Evolutionary conservation across 2,888 invertebrate species (phyloP), one percentile per base, ranked within the genome.

Genomic region (Rugalucina vietnamica): DNA sequence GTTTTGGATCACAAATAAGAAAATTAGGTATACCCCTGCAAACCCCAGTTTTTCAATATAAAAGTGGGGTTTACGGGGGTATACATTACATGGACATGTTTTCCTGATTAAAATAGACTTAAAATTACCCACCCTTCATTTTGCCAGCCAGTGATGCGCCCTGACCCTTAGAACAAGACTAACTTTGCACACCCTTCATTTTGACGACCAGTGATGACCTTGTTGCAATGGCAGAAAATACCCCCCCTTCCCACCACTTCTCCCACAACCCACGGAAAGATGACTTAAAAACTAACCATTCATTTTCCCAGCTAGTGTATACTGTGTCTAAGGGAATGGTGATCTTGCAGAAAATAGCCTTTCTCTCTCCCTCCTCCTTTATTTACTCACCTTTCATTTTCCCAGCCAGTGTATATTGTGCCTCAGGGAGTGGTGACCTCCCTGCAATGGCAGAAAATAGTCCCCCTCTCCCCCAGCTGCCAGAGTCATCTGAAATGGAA

Each of bases 351-450:
- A 90, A 84, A 95, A 95, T 12, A 95, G 84, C 10, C 95, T 95
- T 1, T 95, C 95, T 54, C 83, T 85, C 10, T 95, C 95, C 95
- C 95, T n/a, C n/a, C n/a, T n/a, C n/a, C n/a, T n/a, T n/a, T n/a
- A n/a, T n/a, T n/a, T 14, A 39, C 72, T 27, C 80, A 94, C 94
- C 95, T 86, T 93, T 91, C 95, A 95, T 94, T 70, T 92, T 87
- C 1, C 93, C 93, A 24, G 95, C 94, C 72, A 92, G 76, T 84
- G 92, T 91, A 81, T 95, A 95, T 75, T 92, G 90, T 32, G 91
- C 85, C 75, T 93, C 91, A 14, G 94, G 93, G 27, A 86, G 37
- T 0, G 82, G 65, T 10, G 94, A 94, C 14, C 93, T 85, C 14
- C 85, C 81, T 21, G 91, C 86, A 0, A 95, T 88, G 5, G 95